Evolutionary conservation across 2,113 vertebrate species (phyloP).

Genomic region (Turnix velox): DNA sequence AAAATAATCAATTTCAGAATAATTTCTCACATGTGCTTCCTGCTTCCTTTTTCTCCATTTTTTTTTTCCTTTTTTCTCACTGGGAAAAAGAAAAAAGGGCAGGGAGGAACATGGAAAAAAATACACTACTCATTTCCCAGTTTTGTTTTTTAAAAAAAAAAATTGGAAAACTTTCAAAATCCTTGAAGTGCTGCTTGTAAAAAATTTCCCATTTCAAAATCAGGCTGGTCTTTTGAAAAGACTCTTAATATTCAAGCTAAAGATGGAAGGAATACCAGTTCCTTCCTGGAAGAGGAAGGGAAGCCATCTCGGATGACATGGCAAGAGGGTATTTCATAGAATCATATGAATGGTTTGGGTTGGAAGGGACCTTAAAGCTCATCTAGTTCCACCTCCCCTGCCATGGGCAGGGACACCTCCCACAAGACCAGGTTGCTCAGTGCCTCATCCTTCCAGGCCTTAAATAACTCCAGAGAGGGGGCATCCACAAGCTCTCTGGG

Average conservation of each 20-base stretch:
- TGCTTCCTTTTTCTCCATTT: background rate
- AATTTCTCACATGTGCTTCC: background rate
- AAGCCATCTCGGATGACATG: background rate
- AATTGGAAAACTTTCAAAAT: constrained; percentile 8
- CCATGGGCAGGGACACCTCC: too few relatives aligned
- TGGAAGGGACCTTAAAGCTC: too few relatives aligned
- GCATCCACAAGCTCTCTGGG: too few relatives aligned
- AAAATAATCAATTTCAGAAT: background rate
- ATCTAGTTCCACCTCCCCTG: too few relatives aligned
- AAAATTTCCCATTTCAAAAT: background rate
- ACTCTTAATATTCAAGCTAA: background rate
- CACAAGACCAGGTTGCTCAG: too few relatives aligned
- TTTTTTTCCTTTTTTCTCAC: background rate
- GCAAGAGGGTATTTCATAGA: background rate
- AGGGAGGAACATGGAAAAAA: background rate
- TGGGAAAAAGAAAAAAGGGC: background rate
- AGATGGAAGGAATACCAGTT: background rate
- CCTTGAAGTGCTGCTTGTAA: background rate
- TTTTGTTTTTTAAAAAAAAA: background rate
- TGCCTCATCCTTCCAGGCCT: too few relatives aligned
- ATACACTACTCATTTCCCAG: background rate
- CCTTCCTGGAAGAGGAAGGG: background rate
- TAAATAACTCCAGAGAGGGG: too few relatives aligned
- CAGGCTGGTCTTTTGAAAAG: background rate
- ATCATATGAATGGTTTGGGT: too few relatives aligned